A percentile compares a stretch with the other conserved stretches of the same genome.
Evolutionary conservation across 2,113 vertebrate species (phyloP).

Genomic region (human): DNA sequence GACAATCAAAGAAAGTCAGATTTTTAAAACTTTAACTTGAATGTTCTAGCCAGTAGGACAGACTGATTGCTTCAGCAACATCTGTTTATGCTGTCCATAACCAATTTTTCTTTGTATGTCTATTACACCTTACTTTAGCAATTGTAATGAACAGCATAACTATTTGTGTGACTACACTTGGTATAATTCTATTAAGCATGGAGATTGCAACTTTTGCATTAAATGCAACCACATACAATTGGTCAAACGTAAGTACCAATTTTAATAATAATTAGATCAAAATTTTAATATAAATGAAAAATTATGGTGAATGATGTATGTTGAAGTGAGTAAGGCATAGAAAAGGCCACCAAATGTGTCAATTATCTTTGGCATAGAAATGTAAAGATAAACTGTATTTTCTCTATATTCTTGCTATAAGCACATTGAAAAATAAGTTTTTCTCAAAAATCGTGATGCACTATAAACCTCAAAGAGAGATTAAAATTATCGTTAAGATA

Average conservation of each 20-base stretch:
- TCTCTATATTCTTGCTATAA: background rate
- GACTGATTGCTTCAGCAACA: background rate
- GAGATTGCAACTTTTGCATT: background rate
- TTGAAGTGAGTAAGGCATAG: background rate
- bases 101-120: background rate
- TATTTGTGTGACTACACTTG: background rate
- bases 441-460: background rate
- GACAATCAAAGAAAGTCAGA: background rate
- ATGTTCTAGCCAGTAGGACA: background rate
- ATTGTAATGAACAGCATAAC: background rate
- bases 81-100: background rate
- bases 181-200: accelerated
- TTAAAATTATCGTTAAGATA: background rate
- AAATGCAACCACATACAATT: background rate
- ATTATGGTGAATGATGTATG: background rate
- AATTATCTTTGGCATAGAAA: background rate
- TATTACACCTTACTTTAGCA: background rate
- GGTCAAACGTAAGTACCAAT: constrained; percentile 63
- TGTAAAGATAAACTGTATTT: background rate
- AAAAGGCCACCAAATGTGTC: background rate
- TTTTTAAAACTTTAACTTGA: background rate
- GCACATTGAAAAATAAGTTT: background rate
- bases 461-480: background rate
- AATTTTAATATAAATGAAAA: constrained; percentile 19
- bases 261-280: background rate